These are phyloP conservation scores for Pseudoips prasinana DNA, from an alignment of 2,888 invertebrate species.

Conservation along the genomic window DNA sequence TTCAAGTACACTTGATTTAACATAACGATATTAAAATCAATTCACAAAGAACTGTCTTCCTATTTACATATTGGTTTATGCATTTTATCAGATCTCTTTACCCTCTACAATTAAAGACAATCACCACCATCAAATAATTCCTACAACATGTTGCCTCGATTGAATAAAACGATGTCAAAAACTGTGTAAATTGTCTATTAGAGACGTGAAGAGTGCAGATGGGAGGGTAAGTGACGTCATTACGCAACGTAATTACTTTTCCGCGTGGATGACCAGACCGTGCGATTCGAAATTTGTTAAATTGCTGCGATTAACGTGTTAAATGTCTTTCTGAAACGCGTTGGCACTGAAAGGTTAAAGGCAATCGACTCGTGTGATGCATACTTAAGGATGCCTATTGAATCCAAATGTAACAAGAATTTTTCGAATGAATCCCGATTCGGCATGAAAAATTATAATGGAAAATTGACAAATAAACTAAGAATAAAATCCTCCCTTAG, in stretches of 20 bases:
- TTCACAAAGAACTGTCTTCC: too few species aligned
- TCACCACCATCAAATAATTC: constrained; percentile 5
- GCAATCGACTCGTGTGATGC: constrained; percentile 28
- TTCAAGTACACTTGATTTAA: too few species aligned
- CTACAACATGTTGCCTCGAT: constrained; percentile 26
- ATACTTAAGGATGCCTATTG: too few species aligned
- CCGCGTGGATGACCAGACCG: constrained; percentile 70
- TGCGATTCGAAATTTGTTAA: constrained; percentile 70
- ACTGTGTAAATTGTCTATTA: constrained; percentile 76
- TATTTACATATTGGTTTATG: too few species aligned
- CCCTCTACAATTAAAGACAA: neutral
- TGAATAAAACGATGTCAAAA: constrained; percentile 55
- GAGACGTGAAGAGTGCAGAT: constrained; percentile 44
- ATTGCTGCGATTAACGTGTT: constrained; percentile 74
- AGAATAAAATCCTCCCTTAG: constrained; percentile 32
- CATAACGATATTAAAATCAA: too few species aligned
- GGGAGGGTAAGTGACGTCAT: constrained; percentile 75
- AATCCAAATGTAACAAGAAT: too few species aligned
- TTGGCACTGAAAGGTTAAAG: constrained; percentile 43
- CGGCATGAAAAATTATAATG: too few species aligned
- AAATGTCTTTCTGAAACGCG: constrained; percentile 70
- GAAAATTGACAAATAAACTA: too few species aligned
- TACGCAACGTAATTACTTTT: constrained; percentile 79
- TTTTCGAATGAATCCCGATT: too few species aligned
- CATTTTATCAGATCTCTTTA: too few species aligned